Evolutionary conservation across 2,797 vertebrate species (phyloP), one percentile per base, ranked within the genome.

Genomic region (Kryptopterus vitreolus): DNA sequence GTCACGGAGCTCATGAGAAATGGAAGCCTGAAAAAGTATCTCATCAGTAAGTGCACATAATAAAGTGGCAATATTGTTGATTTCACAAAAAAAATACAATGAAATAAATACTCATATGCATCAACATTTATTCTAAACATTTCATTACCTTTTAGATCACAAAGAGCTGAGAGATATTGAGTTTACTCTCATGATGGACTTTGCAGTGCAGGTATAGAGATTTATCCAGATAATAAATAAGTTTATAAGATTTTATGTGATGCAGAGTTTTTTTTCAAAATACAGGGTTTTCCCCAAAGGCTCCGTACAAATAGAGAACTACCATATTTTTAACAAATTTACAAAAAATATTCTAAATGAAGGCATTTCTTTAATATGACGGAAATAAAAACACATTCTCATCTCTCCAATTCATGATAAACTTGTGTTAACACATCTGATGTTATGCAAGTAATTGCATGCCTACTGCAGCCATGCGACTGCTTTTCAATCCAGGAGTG

Each of bases 1-100:
- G 82, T 90, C 53, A 90, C 87, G 0, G 89, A 90, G 76, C 87
- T 89, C 80, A 88, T 91, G 87, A 86, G 29, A 76, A 84, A 86
- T 5, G 88, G 90, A 16, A 90, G 83, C 68, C 77, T 91, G 62
- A 86, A 86, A 61, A 83, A 16, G 20, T 89, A 86, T 43, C 87
- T 91, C 12, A 80, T 76, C 53, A 65, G 88, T 90, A 86, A 85
- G 73, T 55, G n/a, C 13, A n/a, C n/a, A n/a, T n/a, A 79, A 4
- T 24, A 20, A 20, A 13, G 3, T 3, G 2, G 4, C 20, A 73
- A 43, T 18, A 4, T n/a, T 58, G 15, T 57, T 57, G 2, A 35
- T 73, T 58, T 59, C 61, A 24, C 0, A 57, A 29, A 13, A 33
- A 55, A 65, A 22, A 52, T 1, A n/a, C 33, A 16, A 74, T 33